Evolutionary conservation across 2,113 vertebrate species (phyloP).

Genomic region (Laterallus jamaicensis): DNA sequence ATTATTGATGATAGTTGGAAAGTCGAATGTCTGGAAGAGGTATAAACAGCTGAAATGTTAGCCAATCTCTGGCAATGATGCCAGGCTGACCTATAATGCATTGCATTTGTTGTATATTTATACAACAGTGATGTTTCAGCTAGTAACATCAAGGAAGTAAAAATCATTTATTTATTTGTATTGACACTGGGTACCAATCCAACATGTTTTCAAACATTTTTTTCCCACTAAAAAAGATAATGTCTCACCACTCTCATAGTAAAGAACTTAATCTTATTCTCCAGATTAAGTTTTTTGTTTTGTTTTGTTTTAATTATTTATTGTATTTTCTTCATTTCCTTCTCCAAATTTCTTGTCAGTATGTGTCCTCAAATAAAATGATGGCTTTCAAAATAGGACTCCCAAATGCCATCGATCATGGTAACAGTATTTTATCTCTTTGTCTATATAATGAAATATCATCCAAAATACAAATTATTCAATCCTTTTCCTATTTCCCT

Average conservation of each 20-base stretch:
- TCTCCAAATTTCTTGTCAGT: not conserved
- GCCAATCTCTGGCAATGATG: not conserved
- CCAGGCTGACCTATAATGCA: not conserved
- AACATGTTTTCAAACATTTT: not conserved
- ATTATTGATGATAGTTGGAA: not conserved
- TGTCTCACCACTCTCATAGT: too few relatives aligned
- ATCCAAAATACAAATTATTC: not conserved
- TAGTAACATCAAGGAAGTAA: not conserved
- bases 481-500: not conserved
- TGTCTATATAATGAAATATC: not conserved
- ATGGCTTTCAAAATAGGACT: not conserved
- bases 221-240: not conserved
- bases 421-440: not conserved
- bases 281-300: not conserved
- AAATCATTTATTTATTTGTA: not conserved
- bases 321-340: not conserved
- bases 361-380: not conserved
- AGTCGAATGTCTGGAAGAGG: not conserved
- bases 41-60: not conserved
- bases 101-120: not conserved
- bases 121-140: not conserved
- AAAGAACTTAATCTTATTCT: not conserved
- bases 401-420: too few relatives aligned
- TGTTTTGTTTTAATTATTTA: not conserved
- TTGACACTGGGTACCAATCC: not conserved